Conservation (phyloP, 2,113 vertebrate genomes). For the Buteo buteo region DNA sequence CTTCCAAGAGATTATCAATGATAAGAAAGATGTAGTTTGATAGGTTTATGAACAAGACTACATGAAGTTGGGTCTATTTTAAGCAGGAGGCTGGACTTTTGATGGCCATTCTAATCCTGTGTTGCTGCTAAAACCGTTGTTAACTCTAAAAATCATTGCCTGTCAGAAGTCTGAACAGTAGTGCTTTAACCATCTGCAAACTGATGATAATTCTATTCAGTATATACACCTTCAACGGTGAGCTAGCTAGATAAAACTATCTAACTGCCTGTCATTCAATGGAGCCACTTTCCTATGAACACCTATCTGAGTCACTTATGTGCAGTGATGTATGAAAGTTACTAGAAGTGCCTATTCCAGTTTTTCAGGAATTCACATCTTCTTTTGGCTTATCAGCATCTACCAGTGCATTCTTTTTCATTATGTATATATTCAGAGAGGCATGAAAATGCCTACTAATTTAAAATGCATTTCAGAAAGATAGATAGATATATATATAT, state of each 20-base stretch:
- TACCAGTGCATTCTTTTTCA: not conserved
- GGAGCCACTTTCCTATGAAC: not conserved
- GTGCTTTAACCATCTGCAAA: not conserved
- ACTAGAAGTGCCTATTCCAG: not conserved
- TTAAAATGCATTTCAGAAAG: not conserved
- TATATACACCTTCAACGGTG: not conserved
- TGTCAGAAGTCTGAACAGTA: not conserved
- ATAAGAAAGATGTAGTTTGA: not conserved
- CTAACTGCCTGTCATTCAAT: not conserved
- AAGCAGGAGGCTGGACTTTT: not conserved
- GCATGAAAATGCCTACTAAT: not conserved
- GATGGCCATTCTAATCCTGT: not conserved
- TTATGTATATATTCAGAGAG: not conserved
- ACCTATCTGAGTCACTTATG: not conserved
- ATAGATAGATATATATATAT: too few relatives aligned
- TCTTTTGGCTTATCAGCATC: not conserved
- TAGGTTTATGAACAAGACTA: not conserved
- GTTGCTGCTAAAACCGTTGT: not conserved
- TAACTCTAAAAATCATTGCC: not conserved
- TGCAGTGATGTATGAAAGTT: not conserved
- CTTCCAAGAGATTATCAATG: not conserved
- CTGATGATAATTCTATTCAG: not conserved
- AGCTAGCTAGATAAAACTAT: not conserved
- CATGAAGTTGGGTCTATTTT: not conserved
- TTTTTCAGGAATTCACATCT: constrained; percentile 23